Evolutionary conservation across 2,888 invertebrate species (phyloP).

Genomic region (Mallateleia sp.): DNA sequence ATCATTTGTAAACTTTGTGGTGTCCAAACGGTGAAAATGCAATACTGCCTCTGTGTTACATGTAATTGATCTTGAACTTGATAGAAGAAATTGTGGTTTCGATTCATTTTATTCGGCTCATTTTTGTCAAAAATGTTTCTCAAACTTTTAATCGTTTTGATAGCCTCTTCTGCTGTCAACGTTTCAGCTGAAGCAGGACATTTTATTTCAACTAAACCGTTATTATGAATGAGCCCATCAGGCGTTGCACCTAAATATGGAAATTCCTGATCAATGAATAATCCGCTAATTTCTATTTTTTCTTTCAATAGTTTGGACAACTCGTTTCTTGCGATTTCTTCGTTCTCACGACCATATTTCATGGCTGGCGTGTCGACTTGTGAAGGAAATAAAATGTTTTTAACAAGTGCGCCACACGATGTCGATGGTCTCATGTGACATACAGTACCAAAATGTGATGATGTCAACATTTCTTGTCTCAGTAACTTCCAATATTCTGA

Average conservation of each 20-base stretch:
- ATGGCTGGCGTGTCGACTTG: neutral
- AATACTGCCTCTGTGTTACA: neutral
- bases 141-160: neutral
- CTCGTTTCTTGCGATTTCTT: neutral
- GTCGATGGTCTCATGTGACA: constrained; percentile 12
- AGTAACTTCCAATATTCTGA: constrained; percentile 53
- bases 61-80: constrained; percentile 1
- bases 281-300: neutral
- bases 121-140: neutral
- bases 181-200: neutral
- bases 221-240: neutral
- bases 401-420: neutral
- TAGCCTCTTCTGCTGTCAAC: neutral
- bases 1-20: neutral
- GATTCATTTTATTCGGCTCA: neutral
- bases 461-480: constrained; percentile 46
- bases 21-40: neutral
- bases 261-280: too few relatives aligned
- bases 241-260: neutral
- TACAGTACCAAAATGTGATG: too few relatives aligned
- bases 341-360: too few relatives aligned
- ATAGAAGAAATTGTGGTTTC: neutral
- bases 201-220: neutral
- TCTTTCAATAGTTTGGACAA: neutral
- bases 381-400: constrained; percentile 9